A percentile compares a stretch with the other conserved stretches of the same genome.
Conservation (phyloP, 2,113 vertebrate species). For the Pampusana beccarii region DNA sequence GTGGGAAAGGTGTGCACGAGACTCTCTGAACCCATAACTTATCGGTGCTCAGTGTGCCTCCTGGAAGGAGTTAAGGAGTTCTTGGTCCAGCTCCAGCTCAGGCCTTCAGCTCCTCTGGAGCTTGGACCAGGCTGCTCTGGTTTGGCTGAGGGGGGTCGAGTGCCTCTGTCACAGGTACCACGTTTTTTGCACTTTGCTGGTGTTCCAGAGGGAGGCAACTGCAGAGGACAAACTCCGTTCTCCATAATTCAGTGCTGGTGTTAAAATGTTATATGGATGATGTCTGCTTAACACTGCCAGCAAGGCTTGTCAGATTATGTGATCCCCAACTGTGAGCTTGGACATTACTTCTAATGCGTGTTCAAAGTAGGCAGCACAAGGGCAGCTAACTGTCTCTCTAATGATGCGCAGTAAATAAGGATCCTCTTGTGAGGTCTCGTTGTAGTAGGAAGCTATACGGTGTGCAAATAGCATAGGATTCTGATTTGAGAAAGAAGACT, state of each 20-base stretch:
- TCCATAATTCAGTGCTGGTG: not conserved
- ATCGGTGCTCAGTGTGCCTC: too few relatives aligned
- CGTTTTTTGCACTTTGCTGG: rapidly evolving
- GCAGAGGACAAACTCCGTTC: not conserved
- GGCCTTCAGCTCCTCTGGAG: too few relatives aligned
- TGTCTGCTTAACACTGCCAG: not conserved
- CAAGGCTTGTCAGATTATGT: not conserved
- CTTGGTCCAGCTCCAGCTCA: too few relatives aligned
- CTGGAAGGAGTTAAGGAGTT: too few relatives aligned
- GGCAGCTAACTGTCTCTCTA: not conserved
- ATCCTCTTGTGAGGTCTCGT: not conserved
- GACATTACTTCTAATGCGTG: not conserved
- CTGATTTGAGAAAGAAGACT: not conserved
- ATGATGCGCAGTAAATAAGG: not conserved
- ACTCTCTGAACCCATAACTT: too few relatives aligned
- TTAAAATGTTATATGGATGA: not conserved
- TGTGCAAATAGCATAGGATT: not conserved
- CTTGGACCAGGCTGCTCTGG: too few relatives aligned
- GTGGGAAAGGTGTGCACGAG: too few relatives aligned
- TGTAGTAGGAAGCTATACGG: not conserved
- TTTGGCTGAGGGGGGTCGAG: too few relatives aligned
- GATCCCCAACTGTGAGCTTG: not conserved
- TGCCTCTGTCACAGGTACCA: too few relatives aligned
- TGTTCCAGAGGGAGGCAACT: not conserved
- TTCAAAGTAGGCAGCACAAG: not conserved